Conservation (phyloP, 2,113 vertebrate species). For the Sceloporus undulatus region DNA sequence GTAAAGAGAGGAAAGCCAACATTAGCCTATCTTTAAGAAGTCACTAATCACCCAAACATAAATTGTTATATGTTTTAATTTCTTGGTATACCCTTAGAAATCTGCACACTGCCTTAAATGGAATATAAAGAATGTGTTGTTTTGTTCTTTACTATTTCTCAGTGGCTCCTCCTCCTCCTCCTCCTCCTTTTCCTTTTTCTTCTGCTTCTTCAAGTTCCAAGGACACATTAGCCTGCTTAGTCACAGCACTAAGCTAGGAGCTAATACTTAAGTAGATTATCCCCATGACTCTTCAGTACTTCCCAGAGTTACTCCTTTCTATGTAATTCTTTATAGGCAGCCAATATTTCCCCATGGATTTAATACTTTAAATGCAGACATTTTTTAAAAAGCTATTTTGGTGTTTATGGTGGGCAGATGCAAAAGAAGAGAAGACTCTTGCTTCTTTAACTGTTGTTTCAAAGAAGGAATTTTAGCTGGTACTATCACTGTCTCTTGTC, state of each 20-base stretch:
- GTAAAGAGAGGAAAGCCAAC: not conserved
- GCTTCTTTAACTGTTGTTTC: not conserved
- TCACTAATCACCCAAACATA: not conserved
- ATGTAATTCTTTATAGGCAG: slow-evolving; percentile 9
- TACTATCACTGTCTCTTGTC: not conserved
- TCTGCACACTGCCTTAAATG: not conserved
- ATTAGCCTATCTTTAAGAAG: not conserved
- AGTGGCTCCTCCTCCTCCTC: not conserved
- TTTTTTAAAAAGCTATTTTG: not conserved
- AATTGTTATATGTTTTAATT: slow-evolving; percentile 5
- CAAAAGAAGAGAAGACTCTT: not conserved
- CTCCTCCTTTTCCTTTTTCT: not conserved
- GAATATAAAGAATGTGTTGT: slow-evolving; percentile 2
- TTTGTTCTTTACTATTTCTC: slow-evolving; percentile 18
- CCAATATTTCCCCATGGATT: slow-evolving; percentile 1
- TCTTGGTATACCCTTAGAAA: not conserved
- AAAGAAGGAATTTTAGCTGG: not conserved
- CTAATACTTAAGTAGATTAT: slow-evolving; percentile 37
- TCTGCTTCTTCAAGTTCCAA: slow-evolving; percentile 7
- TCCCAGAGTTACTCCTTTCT: slow-evolving; percentile 5
- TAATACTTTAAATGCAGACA: slow-evolving; percentile 6
- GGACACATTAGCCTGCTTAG: slow-evolving; percentile 28
- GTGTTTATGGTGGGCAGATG: not conserved
- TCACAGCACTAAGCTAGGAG: slow-evolving; percentile 33
- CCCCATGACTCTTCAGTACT: slow-evolving; percentile 24